Percentiles rank a stretch among this genome's conserved stretches.
Evolutionary conservation across 2,888 invertebrate species (phyloP).

Genomic region (Nomada ferruginata): DNA sequence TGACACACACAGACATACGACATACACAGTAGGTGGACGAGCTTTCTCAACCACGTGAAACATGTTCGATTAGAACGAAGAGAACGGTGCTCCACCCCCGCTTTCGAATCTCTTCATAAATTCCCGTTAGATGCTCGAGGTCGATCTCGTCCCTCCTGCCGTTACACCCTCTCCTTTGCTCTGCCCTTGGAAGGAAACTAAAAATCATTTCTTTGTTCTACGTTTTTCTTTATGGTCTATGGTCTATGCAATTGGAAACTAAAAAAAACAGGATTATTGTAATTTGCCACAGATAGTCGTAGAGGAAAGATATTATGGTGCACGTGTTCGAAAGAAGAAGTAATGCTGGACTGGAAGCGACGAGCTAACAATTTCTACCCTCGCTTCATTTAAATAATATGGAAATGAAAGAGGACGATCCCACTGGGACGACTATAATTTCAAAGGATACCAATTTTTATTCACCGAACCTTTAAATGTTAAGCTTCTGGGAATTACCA

Average conservation of each 20-base stretch:
- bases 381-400: conserved; percentile 39
- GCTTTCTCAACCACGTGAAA: conserved; percentile 46
- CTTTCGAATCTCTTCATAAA: conserved; percentile 54
- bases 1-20: conserved; percentile 65
- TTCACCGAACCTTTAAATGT: background rate
- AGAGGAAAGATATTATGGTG: conserved; percentile 17
- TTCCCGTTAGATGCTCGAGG: conserved; percentile 15
- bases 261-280: conserved; percentile 12
- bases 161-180: background rate
- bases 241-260: background rate
- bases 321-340: background rate
- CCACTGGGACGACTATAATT: conserved; percentile 22
- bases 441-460: conserved; percentile 11
- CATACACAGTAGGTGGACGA: conserved; percentile 32
- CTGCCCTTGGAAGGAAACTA: too few species aligned
- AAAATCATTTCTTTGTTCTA: too few species aligned
- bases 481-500: background rate
- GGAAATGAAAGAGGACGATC: conserved; percentile 12
- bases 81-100: conserved; percentile 24
- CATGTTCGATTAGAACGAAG: conserved; percentile 50
- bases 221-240: background rate
- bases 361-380: conserved; percentile 30
- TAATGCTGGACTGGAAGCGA: conserved; percentile 18
- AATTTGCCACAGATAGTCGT: background rate
- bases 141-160: conserved; percentile 27